Conservation (phyloP, 30 jellyfish, hydroid and myxozoan species). For the Cassiopea xamachana region DNA sequence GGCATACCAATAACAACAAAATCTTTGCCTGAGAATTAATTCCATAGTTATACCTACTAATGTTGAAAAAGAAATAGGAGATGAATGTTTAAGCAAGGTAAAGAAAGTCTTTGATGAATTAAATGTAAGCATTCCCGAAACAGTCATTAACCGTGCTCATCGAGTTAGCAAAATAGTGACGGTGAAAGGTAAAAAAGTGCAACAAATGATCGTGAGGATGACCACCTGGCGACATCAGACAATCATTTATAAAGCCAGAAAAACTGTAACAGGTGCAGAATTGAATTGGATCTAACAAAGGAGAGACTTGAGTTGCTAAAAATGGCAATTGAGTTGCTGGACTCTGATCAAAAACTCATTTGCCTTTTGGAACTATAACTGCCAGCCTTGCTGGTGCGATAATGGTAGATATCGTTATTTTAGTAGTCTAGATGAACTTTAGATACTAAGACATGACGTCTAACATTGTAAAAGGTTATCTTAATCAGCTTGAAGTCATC, state of each 20-base stretch:
- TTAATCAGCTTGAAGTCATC: background rate
- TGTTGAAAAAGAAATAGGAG: constrained; percentile 44
- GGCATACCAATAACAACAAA: constrained; percentile 37
- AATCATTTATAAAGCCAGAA: constrained; percentile 44
- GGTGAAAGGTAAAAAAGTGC: constrained; percentile 53
- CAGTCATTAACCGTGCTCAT: constrained; percentile 60
- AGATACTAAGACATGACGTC: constrained; percentile 14
- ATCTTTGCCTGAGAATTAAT: constrained; percentile 48
- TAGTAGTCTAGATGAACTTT: constrained; percentile 34
- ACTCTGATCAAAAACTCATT: constrained; percentile 47
- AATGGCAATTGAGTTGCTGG: constrained; percentile 43
- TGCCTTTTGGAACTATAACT: constrained; percentile 40
- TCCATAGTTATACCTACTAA: constrained; percentile 27
- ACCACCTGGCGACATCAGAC: constrained; percentile 66
- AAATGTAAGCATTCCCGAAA: constrained; percentile 51
- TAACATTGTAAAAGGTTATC: background rate
- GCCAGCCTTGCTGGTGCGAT: constrained; percentile 50
- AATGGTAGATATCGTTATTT: constrained; percentile 43
- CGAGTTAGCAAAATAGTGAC: constrained; percentile 42
- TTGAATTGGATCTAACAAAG: constrained; percentile 41
- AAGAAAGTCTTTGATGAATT: constrained; percentile 39
- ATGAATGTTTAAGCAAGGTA: constrained; percentile 34
- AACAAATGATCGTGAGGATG: constrained; percentile 37
- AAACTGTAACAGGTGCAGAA: constrained; percentile 18
- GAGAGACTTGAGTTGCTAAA: constrained; percentile 36